Base-by-base conservation (phyloP, 2,797 vertebrate species). In the Falco berigora region DNA sequence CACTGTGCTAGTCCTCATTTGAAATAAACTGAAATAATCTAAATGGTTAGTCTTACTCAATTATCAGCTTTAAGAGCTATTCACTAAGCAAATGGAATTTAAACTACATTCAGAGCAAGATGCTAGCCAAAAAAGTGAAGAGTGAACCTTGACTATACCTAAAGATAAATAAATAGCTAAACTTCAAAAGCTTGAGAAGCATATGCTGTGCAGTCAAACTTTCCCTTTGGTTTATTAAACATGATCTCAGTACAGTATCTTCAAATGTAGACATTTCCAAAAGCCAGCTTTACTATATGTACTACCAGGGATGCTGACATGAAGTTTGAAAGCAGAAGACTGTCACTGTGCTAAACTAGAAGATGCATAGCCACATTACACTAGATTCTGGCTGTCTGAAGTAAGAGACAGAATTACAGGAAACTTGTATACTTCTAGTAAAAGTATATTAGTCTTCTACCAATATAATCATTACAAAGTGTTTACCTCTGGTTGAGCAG, bases 401-500 rank as follows among this genome's bases (percentile, higher is more conserved):
- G 36, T 11, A 30, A 52, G 25, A 88, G 36, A 71, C 34, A 90
- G 30, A 86, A 44, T 75, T 34, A 77, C 25, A 78, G 30, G 44
- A 75, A 77, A 24, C 34, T 30, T 73, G 52, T 38, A 38, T 20
- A 12, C 7, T 63, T 42, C 25, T 1, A 63, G 14, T 10, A 53
- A 27, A 76, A 56, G 28, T 30, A 2, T 15, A 49, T 34, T 66
- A 2, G 0, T 22, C 22, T 30, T 50, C n/a, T 79, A 47, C 69
- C 55, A 90, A 36, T 18, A n/a, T 12, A 75, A 69, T 20, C 2
- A 46, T n/a, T 64, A 50, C 5, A 6, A 49, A n/a, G 22, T 36
- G 3, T 8, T 98, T 96, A 99, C 99, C 99, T 99, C 99, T 36
- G 99, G 99, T 91, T 99, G 99, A 67, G 98, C 98, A 69, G 98